Evolutionary conservation across 2,888 invertebrate genomes (phyloP).

Genomic region (Boloria euphrosyne): DNA sequence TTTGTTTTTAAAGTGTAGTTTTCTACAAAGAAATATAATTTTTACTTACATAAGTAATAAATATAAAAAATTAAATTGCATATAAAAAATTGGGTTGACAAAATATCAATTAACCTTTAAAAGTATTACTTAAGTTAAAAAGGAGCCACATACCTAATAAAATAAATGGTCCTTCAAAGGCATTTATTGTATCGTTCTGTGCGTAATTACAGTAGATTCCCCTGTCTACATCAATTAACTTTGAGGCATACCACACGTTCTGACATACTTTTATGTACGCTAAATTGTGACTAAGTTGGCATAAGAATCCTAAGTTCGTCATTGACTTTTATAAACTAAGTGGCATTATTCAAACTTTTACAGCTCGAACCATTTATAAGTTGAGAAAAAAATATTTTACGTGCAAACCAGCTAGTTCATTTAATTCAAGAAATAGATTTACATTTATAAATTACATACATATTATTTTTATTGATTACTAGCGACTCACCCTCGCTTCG

Average conservation of each 20-base stretch:
- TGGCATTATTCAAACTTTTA: slow-evolving; percentile 24
- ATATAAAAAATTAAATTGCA: too few relatives aligned
- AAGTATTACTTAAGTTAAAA: slow-evolving; percentile 22
- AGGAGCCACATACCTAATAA: slow-evolving; percentile 33
- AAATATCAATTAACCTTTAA: slow-evolving; percentile 31
- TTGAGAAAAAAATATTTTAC: neutral
- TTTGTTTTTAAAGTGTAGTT: too few relatives aligned
- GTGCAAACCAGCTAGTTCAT: neutral
- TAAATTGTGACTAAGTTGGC: slow-evolving; percentile 29
- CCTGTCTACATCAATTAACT: slow-evolving; percentile 36
- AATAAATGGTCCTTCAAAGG: slow-evolving; percentile 34
- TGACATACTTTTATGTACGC: slow-evolving; percentile 28
- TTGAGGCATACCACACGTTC: slow-evolving; percentile 35
- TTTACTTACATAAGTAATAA: too few relatives aligned
- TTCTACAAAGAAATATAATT: too few relatives aligned
- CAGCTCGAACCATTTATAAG: slow-evolving; percentile 7
- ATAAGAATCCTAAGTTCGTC: slow-evolving; percentile 23
- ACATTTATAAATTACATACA: too few relatives aligned
- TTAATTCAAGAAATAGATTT: neutral
- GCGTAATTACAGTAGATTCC: slow-evolving; percentile 37
- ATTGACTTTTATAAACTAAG: slow-evolving; percentile 30
- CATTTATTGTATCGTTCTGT: slow-evolving; percentile 39
- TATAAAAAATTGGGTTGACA: neutral
- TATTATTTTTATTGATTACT: too few relatives aligned
- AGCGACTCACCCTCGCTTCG: too few relatives aligned